phyloP scores from a whole-genome alignment of 2,113 vertebrate genomes.

The Gobiocypris rarus region DNA sequence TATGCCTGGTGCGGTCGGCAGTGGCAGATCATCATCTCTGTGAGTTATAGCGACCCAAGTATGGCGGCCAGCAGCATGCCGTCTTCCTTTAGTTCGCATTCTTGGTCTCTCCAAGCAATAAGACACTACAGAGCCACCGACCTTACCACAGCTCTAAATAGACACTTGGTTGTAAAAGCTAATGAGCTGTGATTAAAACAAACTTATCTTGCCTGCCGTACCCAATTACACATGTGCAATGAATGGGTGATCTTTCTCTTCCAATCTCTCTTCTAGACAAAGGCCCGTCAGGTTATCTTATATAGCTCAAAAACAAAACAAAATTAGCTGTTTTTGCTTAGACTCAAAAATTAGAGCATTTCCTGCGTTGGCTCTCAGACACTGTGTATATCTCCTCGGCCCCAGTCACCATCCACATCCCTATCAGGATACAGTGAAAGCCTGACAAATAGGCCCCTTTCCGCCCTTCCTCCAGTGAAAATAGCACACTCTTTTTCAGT shows the following conservation, averaged over 20 bases:
- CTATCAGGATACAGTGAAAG: conserved; percentile 53
- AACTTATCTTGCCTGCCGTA: conserved; percentile 13
- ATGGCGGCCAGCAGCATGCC: background rate
- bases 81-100: conserved; percentile 40
- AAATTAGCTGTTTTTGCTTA: conserved; percentile 28
- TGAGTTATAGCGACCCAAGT: conserved; percentile 33
- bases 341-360: conserved; percentile 37
- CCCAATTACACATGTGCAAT: conserved; percentile 30
- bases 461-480: conserved; percentile 54
- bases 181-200: conserved; percentile 58
- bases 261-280: conserved; percentile 11
- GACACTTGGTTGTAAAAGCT: conserved; percentile 33
- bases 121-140: background rate
- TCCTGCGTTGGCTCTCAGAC: conserved; percentile 33
- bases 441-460: conserved; percentile 42
- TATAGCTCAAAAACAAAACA: conserved; percentile 35
- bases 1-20: conserved; percentile 20
- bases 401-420: conserved; percentile 40
- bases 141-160: conserved; percentile 42
- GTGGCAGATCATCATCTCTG: conserved; percentile 7
- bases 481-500: conserved; percentile 39
- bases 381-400: conserved; percentile 22
- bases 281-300: conserved; percentile 38
- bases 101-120: conserved; percentile 60
- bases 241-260: conserved; percentile 34